phyloP scores from a whole-genome alignment of 2,113 vertebrate genomes.

The Picathartes gymnocephalus region DNA sequence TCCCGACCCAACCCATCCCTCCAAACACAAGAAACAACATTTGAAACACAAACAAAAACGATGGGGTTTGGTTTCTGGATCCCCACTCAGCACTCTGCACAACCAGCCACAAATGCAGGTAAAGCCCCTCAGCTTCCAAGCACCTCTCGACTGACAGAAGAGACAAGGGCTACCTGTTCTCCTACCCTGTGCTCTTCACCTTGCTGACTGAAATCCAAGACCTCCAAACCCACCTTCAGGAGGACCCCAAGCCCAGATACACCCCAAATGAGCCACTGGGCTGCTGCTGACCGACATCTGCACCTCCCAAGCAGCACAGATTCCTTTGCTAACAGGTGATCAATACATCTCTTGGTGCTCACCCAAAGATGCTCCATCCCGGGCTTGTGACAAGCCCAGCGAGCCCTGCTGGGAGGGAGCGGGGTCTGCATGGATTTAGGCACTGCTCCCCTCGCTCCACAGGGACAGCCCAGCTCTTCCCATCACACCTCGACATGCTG shows the following conservation, averaged over 20 bases:
- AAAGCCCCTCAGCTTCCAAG: not conserved
- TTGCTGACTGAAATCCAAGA: not conserved
- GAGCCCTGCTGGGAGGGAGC: accelerated
- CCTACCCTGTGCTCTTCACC: not conserved
- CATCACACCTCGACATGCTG: not conserved
- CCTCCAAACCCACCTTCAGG: not conserved
- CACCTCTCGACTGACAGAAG: accelerated
- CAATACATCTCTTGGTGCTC: not conserved
- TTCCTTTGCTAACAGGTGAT: accelerated
- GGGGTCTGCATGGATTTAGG: not conserved
- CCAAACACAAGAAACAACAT: not conserved
- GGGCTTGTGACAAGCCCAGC: not conserved
- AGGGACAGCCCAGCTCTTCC: not conserved
- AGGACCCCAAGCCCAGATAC: not conserved
- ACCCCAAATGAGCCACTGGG: accelerated
- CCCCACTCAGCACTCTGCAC: not conserved
- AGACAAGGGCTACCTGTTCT: not conserved
- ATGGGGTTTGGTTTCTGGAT: not conserved
- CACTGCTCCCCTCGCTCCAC: accelerated
- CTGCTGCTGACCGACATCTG: accelerated
- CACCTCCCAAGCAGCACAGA: not conserved
- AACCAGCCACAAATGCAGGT: accelerated
- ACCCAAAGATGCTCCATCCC: not conserved
- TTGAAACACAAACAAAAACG: not conserved
- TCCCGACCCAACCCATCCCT: not conserved